phyloP scores from a whole-genome alignment of 2,888 invertebrate species.

The Campoplex capitator region DNA sequence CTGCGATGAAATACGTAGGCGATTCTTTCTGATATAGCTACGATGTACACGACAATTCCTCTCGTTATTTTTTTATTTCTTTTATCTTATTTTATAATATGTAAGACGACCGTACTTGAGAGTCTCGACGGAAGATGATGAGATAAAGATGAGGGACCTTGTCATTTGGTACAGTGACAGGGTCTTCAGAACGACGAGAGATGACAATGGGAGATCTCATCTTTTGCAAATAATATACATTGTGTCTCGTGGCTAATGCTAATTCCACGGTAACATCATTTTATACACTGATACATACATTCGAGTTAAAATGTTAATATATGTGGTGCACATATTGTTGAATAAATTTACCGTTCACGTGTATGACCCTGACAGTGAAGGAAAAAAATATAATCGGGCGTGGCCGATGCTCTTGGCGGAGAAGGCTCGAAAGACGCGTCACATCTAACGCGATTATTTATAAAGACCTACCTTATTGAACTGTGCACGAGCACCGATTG shows the following conservation, averaged over 20 bases:
- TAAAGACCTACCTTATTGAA: conserved; percentile 58
- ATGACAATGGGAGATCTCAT: conserved; percentile 72
- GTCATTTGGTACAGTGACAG: conserved; percentile 75
- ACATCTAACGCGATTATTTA: conserved; percentile 49
- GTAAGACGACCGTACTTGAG: conserved; percentile 29
- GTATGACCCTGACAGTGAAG: conserved; percentile 41
- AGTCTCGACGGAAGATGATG: conserved; percentile 43
- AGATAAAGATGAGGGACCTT: conserved; percentile 69
- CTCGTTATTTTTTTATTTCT: conserved; percentile 42
- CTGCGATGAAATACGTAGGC: conserved; percentile 69
- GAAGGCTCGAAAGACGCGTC: conserved; percentile 50
- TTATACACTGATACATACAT: neutral
- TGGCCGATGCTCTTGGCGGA: conserved; percentile 44
- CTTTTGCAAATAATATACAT: conserved; percentile 61
- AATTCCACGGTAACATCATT: conserved; percentile 58
- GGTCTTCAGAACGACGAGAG: conserved; percentile 64
- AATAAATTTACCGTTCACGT: conserved; percentile 35
- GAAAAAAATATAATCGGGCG: conserved; percentile 58
- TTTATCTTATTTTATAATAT: conserved; percentile 37
- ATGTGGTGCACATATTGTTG: conserved; percentile 38
- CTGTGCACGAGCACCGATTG: neutral
- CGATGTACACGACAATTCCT: conserved; percentile 49
- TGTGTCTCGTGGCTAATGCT: conserved; percentile 49
- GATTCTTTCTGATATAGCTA: conserved; percentile 72
- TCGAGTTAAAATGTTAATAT: neutral